Conservation (phyloP, 2,888 invertebrate species). For the Drosophila barbarae region DNA sequence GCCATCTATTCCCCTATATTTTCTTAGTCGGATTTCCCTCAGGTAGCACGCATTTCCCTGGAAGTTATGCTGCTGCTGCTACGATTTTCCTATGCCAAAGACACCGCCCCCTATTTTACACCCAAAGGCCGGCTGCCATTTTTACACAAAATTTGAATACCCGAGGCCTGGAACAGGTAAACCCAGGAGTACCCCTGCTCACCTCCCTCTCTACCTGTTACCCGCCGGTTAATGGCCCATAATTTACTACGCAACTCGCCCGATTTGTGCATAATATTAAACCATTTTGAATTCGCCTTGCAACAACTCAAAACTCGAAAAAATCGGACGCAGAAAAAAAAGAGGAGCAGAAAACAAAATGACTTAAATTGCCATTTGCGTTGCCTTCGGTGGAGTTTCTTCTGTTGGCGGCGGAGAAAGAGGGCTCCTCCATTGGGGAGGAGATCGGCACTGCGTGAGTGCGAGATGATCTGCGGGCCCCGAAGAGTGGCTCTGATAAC, state of each 20-base stretch:
- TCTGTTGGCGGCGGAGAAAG: background rate
- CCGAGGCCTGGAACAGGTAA: conserved; percentile 30
- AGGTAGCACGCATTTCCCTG: conserved; percentile 45
- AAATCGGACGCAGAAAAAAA: conserved; percentile 22
- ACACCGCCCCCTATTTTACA: conserved; percentile 37
- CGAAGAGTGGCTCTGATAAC: conserved; percentile 39
- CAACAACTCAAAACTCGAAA: conserved; percentile 25
- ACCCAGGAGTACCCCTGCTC: conserved; percentile 14
- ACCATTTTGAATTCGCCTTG: conserved; percentile 48
- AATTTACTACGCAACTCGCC: conserved; percentile 50
- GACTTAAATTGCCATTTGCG: conserved; percentile 49
- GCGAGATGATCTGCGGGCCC: conserved; percentile 45
- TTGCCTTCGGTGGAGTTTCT: conserved; percentile 17
- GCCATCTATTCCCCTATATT: conserved; percentile 12
- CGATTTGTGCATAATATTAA: conserved; percentile 53
- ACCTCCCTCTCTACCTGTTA: conserved; percentile 22
- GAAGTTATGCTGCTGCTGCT: conserved; percentile 23
- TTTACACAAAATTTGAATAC: conserved; percentile 33
- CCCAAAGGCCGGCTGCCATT: conserved; percentile 38
- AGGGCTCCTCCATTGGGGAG: conserved; percentile 11
- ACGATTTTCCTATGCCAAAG: conserved; percentile 10
- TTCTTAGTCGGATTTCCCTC: conserved; percentile 11
- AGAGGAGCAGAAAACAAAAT: conserved; percentile 34
- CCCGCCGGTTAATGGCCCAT: conserved; percentile 44
- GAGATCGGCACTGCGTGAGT: conserved; percentile 14